Percentiles rank a stretch among this genome's conserved stretches.
Conservation (phyloP, 2,113 vertebrate species). For the Callipepla californica region DNA sequence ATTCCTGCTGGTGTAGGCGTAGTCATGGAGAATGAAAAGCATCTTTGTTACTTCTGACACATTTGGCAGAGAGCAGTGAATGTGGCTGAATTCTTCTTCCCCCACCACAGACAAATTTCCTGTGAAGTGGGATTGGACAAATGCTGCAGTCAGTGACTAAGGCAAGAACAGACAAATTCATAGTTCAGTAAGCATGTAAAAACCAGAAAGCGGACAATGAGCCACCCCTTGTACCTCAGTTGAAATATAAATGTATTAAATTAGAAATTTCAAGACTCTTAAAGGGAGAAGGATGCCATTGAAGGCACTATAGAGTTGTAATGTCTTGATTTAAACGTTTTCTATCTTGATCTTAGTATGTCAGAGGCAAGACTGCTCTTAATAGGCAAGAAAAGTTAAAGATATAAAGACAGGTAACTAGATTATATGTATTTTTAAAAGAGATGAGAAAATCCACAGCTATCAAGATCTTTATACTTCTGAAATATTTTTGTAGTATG, state of each 20-base stretch:
- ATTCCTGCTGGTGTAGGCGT: neutral
- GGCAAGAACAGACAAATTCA: constrained; percentile 12
- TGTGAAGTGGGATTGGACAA: constrained; percentile 46
- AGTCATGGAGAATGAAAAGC: constrained; percentile 48
- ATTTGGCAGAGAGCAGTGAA: neutral
- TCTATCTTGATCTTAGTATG: neutral
- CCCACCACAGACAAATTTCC: constrained; percentile 35
- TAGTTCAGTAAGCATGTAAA: constrained; percentile 12
- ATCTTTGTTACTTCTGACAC: constrained; percentile 40
- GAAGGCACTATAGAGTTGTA: neutral
- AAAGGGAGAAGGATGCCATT: neutral
- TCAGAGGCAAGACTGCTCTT: neutral
- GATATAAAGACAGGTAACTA: neutral
- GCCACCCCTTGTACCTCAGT: neutral
- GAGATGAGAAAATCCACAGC: neutral
- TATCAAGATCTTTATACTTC: neutral
- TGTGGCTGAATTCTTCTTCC: constrained; percentile 17
- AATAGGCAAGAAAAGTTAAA: neutral
- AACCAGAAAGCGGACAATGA: neutral
- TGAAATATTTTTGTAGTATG: neutral
- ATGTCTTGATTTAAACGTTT: neutral
- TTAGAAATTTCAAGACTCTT: neutral
- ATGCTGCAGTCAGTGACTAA: neutral
- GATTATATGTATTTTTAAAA: neutral
- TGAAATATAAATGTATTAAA: neutral